Base-by-base conservation (phyloP, 2,888 invertebrate genomes). In the Sussaba pulchella region DNA sequence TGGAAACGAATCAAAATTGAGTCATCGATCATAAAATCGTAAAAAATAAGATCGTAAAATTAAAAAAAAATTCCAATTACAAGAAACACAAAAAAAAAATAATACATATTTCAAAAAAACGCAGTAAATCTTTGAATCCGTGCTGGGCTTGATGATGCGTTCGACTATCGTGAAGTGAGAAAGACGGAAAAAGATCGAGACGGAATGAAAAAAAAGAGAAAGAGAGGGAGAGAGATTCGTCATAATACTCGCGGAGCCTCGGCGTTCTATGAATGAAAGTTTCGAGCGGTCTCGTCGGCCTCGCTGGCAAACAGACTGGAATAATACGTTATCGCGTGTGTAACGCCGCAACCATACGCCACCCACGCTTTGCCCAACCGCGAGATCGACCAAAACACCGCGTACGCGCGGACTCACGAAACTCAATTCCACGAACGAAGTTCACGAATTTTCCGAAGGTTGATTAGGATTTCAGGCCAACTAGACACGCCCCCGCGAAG, bases 221-320 rank as follows among this genome's bases (percentile, higher is more conserved):
- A 31, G 36, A 26, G 64, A 66, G 31, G 67, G 52, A 21, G 43
- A 26, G 50, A 41, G 50, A 71, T n/a, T 71, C 67, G 67, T 66
- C 17, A 19, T 31, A 61, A 63, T 61, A 78, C 41, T 39, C 78
- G 76, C 77, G 77, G 76, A 79, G 67, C 70, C 72, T 43, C 57
- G 67, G 70, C 66, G 54, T 82, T 84, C 85, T 84, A 85, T 86
- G 86, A 86, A 86, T 86, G 85, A 85, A 86, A 86, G 84, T 83
- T 82, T 80, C 52, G 77, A 74, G 71, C 71, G 72, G 72, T 71
- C 72, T 73, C 71, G 76, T 73, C 78, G 84, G 69, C 85, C 86
- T 85, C 83, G 82, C 85, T 84, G 80, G 75, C 84, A 84, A 85
- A 84, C 85, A 85, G 85, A 83, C 81, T 85, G 85, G 85, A 85